Evolutionary conservation across 2,888 invertebrate genomes (phyloP), one percentile per base, ranked within the genome.

Genomic region (Andrena haemorrhoa): DNA sequence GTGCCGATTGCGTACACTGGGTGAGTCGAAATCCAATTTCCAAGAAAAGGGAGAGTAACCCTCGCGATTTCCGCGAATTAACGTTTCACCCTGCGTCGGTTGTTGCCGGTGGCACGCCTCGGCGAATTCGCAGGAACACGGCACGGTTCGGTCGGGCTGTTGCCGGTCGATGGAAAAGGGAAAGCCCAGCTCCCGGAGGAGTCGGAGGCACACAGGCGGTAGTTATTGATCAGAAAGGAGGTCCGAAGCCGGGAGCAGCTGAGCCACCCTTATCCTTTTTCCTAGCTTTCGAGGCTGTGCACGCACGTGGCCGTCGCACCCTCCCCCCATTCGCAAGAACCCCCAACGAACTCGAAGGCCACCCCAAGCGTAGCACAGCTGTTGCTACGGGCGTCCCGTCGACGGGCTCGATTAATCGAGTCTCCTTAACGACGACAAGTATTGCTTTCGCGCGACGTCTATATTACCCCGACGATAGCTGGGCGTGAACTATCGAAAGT

Each of bases 321-420:
- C 92, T 88, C 89, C 79, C 91, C 89, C 89, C 90, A 90, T 90
- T 91, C 87, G 89, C 86, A 83, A 86, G 79, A 83, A 82, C 87
- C 87, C 91, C 90, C 87, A 68, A 71, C 77, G 63, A 84, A 66
- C 80, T 77, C 84, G 76, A 64, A 72, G 66, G 68, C 72, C 81
- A 64, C 85, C 84, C 85, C 60, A 84, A 79, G 61, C 81, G 75
- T 65, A 60, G 74, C 86, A 89, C 91, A 89, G 90, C 90, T 91
- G 91, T 92, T 92, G 90, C 91, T 76, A 92, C 86, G 91, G 89
- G 88, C 88, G 83, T 88, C 89, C 76, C 80, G 81, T 84, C 82
- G 82, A 75, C 79, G 65, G 70, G 73, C 79, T 33, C 33, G 33
- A 81, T 81, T 84, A 84, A 84, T 63, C 75, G 53, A 47, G 10